Evolutionary conservation across 2,113 vertebrate genomes (phyloP).

Genomic region (Parus major): DNA sequence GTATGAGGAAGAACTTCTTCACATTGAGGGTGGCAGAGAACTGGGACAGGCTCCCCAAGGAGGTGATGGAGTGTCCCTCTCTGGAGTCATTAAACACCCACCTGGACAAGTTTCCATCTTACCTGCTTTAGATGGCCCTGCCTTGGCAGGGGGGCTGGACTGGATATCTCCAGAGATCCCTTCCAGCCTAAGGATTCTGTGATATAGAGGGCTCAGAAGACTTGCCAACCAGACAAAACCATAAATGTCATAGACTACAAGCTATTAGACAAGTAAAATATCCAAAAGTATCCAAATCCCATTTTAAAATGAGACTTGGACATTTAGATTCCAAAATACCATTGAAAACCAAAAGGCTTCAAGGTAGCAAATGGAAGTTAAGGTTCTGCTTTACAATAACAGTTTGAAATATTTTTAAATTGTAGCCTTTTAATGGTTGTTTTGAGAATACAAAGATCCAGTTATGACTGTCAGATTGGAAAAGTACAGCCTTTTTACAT

Average conservation of each 20-base stretch:
- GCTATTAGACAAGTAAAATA: not conserved
- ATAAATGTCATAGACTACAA: not conserved
- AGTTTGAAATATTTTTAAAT: not conserved
- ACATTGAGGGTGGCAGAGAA: not conserved
- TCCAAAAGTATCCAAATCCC: not conserved
- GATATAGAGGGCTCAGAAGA: not conserved
- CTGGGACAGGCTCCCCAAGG: not conserved
- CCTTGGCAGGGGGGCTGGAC: too few species aligned
- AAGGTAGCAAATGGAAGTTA: not conserved
- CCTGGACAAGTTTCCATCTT: not conserved
- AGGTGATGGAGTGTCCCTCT: not conserved
- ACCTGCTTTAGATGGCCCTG: not conserved
- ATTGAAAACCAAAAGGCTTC: not conserved
- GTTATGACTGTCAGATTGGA: not conserved
- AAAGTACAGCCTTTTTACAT: not conserved
- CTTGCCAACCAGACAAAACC: not conserved
- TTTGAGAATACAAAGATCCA: not conserved
- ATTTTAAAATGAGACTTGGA: not conserved
- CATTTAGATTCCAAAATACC: not conserved
- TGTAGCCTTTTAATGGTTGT: not conserved
- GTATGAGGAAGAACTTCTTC: not conserved
- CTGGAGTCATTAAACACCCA: not conserved
- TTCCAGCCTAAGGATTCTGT: not conserved
- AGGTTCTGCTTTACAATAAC: not conserved
- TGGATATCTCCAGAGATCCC: not conserved